Conservation (phyloP, 2,113 vertebrate species). For the Eira barbara region DNA sequence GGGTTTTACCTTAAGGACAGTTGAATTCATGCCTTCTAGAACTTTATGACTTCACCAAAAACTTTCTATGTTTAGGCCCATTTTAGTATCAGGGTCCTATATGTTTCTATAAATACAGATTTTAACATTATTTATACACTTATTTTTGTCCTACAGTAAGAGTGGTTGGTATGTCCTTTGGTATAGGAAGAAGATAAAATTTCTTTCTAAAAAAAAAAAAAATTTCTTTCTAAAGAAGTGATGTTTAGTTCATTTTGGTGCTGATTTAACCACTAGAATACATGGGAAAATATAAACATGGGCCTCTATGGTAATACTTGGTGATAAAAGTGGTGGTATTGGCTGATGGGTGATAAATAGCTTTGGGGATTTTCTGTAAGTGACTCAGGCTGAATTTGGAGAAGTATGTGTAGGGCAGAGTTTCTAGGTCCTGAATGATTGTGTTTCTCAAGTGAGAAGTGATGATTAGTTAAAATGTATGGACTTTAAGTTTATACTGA, state of each 20-base stretch:
- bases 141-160: background rate
- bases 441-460: background rate
- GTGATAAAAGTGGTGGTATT: background rate
- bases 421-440: background rate
- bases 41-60: background rate
- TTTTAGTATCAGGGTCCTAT: background rate
- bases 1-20: background rate
- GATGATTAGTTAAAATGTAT: background rate
- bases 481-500: background rate
- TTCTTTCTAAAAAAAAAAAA: background rate
- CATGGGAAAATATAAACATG: background rate
- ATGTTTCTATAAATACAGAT: background rate
- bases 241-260: background rate
- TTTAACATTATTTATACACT: background rate
- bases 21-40: background rate
- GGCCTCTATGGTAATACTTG: background rate
- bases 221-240: background rate
- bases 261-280: background rate
- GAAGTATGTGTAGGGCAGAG: background rate
- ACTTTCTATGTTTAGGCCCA: background rate
- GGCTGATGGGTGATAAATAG: background rate
- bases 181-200: background rate
- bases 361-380: background rate
- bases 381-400: background rate
- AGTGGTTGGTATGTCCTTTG: background rate